A percentile compares a stretch with the other conserved stretches of the same genome.
These are phyloP conservation scores for Stichodactyla helianthus DNA, from an alignment of 64 coral and sea anemone species.

Conservation along the genomic window DNA sequence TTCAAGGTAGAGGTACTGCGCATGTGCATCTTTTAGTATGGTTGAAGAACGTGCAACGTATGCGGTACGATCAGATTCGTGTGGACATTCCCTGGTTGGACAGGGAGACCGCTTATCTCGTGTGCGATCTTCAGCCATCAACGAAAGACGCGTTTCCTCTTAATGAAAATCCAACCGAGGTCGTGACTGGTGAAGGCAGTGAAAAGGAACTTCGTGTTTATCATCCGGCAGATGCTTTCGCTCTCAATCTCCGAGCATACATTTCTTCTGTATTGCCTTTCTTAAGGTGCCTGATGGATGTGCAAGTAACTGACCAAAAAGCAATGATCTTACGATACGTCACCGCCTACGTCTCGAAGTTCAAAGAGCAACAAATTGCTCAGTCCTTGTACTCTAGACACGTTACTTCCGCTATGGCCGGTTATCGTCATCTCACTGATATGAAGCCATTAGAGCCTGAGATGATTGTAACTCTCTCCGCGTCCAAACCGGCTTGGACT, in stretches of 20 bases:
- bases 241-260: slow-evolving; percentile 25
- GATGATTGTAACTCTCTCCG: slow-evolving; percentile 21
- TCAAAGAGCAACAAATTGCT: too few species aligned
- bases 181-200: not conserved
- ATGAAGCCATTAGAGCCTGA: slow-evolving; percentile 26
- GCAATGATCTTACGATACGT: slow-evolving; percentile 41
- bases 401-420: slow-evolving; percentile 12
- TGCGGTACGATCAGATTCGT: not conserved
- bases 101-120: not conserved
- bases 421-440: not conserved
- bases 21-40: slow-evolving; percentile 59
- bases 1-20: slow-evolving; percentile 51
- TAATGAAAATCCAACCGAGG: not conserved
- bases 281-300: slow-evolving; percentile 32
- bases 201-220: not conserved
- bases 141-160: not conserved
- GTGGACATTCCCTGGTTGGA: slow-evolving; percentile 33
- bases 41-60: slow-evolving; percentile 18
- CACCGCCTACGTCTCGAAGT: too few species aligned
- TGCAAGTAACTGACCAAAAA: slow-evolving; percentile 27
- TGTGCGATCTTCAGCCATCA: slow-evolving; percentile 31
- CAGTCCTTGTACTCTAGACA: slow-evolving; percentile 29
- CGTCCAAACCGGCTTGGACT: slow-evolving; percentile 12
- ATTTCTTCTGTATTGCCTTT: slow-evolving; percentile 5
- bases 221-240: slow-evolving; percentile 7